A percentile compares a stretch with the other conserved stretches of the same genome.
Evolutionary conservation across 2,113 vertebrate species (phyloP).

Genomic region (Vulpes lagopus): DNA sequence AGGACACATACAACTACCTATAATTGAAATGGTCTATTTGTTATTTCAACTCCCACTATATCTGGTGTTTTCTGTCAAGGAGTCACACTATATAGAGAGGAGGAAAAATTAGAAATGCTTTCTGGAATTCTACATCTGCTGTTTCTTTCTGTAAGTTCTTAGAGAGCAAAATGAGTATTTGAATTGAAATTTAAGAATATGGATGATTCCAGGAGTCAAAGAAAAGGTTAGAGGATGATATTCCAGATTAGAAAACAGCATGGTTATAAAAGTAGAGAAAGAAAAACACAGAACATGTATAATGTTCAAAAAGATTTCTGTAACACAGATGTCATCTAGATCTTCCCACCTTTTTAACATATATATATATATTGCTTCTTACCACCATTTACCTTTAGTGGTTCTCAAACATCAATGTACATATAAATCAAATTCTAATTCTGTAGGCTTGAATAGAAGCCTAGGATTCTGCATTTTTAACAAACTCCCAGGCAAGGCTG

Average conservation of each 20-base stretch:
- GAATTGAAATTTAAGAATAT: background rate
- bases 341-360: background rate
- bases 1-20: background rate
- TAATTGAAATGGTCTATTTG: background rate
- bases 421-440: background rate
- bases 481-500: background rate
- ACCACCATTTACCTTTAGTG: background rate
- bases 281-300: background rate
- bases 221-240: background rate
- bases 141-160: background rate
- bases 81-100: background rate
- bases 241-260: background rate
- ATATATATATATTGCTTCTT: background rate
- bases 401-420: background rate
- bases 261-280: background rate
- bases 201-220: background rate
- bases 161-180: background rate
- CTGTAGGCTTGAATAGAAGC: background rate
- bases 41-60: background rate
- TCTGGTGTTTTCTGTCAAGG: background rate
- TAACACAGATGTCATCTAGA: background rate
- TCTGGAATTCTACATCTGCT: background rate
- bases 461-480: background rate
- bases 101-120: background rate
- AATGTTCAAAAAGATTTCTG: background rate